These are phyloP conservation scores for Chaetodon trifasciatus DNA, from an alignment of 2,797 vertebrate species.

Conservation along the genomic window DNA sequence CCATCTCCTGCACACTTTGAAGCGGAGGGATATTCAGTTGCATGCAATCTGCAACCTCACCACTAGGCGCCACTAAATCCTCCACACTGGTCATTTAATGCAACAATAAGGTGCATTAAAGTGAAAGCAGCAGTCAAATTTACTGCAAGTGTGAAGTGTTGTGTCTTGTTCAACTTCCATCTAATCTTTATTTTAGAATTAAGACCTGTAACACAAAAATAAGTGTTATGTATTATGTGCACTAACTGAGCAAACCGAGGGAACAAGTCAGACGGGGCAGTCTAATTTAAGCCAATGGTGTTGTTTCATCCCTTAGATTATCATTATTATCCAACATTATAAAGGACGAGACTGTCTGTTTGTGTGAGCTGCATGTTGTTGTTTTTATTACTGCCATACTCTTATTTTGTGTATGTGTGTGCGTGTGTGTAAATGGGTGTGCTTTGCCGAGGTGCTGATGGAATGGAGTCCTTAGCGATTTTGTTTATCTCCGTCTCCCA, in stretches of 20 bases:
- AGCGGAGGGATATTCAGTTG: too few species aligned
- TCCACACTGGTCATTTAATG: neutral
- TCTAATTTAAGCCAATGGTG: neutral
- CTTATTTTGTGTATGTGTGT: conserved; percentile 3
- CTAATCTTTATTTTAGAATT: neutral
- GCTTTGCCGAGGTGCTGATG: conserved; percentile 57
- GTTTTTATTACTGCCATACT: conserved; percentile 6
- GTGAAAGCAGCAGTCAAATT: neutral
- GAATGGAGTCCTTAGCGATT: conserved; percentile 51
- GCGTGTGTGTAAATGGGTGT: conserved; percentile 22
- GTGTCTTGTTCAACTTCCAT: neutral
- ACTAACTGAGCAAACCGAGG: neutral
- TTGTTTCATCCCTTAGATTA: conserved; percentile 5
- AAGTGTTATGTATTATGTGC: neutral
- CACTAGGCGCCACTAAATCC: too few species aligned
- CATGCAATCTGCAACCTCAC: too few species aligned
- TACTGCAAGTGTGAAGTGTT: neutral
- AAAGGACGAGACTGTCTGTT: neutral
- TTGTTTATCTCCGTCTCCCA: conserved; percentile 69
- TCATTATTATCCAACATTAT: conserved; percentile 10
- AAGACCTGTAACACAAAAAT: neutral
- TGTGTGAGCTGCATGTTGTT: neutral
- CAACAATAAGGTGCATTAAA: neutral
- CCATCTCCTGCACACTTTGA: too few species aligned
- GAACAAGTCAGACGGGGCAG: neutral